Conservation (phyloP, 2,888 invertebrate species). For the Dasysyrphus tricinctus region DNA sequence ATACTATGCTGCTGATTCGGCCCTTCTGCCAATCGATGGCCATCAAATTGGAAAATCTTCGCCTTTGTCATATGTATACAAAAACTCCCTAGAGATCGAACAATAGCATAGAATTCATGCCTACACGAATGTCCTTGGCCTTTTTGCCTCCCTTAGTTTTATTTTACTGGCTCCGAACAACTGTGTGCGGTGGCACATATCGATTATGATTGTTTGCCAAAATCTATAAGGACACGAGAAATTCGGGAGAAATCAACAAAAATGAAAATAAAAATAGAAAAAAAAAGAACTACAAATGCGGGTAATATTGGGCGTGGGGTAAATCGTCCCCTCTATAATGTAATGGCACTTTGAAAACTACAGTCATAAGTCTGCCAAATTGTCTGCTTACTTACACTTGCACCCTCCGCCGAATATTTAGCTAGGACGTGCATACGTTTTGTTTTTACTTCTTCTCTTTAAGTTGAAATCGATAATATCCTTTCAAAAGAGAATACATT, state of each 20-base stretch:
- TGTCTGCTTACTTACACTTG: constrained; percentile 36
- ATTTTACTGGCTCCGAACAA: constrained; percentile 28
- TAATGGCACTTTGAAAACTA: constrained; percentile 28
- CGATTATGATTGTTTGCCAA: constrained; percentile 69
- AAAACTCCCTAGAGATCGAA: constrained; percentile 47
- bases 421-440: constrained; percentile 26
- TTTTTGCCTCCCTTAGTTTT: constrained; percentile 43
- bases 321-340: constrained; percentile 3
- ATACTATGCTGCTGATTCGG: not conserved
- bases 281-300: constrained; percentile 17
- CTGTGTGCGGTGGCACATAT: constrained; percentile 41
- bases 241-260: constrained; percentile 42
- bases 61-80: constrained; percentile 22
- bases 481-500: constrained; percentile 17
- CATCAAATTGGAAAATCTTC: constrained; percentile 63
- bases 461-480: constrained; percentile 44
- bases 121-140: constrained; percentile 67
- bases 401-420: constrained; percentile 3
- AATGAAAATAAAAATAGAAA: constrained; percentile 6
- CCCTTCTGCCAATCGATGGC: constrained; percentile 52
- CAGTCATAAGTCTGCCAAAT: constrained; percentile 48
- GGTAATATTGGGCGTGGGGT: not conserved
- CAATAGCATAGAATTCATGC: constrained; percentile 50
- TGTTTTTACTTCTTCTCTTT: constrained; percentile 3
- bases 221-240: constrained; percentile 43